Conservation (phyloP, 2,113 vertebrate genomes). For the Pedionomus torquatus region DNA sequence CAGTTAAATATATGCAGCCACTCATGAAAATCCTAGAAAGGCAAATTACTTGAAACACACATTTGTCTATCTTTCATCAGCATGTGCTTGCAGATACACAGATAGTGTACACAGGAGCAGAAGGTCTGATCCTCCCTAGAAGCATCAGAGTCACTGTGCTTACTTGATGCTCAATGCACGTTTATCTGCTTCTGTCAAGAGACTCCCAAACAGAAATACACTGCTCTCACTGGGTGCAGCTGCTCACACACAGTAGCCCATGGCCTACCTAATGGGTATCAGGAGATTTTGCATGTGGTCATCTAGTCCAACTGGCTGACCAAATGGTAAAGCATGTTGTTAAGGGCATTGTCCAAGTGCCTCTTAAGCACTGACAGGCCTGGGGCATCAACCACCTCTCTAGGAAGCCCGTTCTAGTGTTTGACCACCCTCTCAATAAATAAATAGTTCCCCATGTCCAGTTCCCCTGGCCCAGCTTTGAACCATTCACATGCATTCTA, state of each 20-base stretch:
- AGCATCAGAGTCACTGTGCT: neutral
- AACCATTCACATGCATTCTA: rapidly evolving
- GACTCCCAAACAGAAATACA: neutral
- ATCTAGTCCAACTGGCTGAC: neutral
- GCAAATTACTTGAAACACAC: neutral
- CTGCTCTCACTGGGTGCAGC: neutral
- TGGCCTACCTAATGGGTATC: neutral
- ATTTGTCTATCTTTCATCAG: neutral
- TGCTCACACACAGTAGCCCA: neutral
- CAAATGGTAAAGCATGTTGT: neutral
- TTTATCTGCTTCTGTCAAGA: neutral
- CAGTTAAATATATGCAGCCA: neutral
- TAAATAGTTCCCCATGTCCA: neutral
- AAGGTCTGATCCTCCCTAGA: neutral
- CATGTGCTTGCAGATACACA: neutral
- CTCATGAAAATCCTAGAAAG: neutral
- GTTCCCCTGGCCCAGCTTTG: neutral
- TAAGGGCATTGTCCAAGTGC: neutral
- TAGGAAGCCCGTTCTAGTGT: neutral
- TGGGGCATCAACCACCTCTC: rapidly evolving
- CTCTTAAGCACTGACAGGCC: neutral
- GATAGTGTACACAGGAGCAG: neutral
- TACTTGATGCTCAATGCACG: neutral
- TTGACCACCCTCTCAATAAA: neutral
- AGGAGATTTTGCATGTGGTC: neutral